Percentiles rank a stretch among this genome's conserved stretches.
These are phyloP conservation scores for Protonemura montana DNA, from an alignment of 2,888 invertebrate species.

Conservation along the genomic window DNA sequence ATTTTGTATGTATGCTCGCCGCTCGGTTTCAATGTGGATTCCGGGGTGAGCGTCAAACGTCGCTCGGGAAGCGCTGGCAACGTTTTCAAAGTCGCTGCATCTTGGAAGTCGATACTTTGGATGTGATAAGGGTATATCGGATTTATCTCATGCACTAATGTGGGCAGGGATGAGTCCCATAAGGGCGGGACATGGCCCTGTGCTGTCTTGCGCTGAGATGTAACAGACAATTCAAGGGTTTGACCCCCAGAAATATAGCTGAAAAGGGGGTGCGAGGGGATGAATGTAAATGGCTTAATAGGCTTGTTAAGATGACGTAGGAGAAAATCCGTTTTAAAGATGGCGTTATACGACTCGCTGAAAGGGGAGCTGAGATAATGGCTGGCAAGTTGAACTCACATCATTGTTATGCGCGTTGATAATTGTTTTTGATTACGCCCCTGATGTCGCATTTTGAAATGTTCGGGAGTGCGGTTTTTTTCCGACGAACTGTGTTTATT, in stretches of 20 bases:
- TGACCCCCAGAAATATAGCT: not conserved
- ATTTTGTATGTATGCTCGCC: not conserved
- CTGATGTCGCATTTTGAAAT: not conserved
- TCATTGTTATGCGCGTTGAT: not conserved
- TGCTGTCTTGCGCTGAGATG: not conserved
- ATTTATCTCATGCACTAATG: not conserved
- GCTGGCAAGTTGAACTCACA: not conserved
- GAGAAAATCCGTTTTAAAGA: slow-evolving; percentile 2
- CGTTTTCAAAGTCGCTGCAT: too few species aligned
- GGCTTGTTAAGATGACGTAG: slow-evolving; percentile 25
- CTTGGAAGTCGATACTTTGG: not conserved
- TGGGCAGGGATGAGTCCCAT: not conserved
- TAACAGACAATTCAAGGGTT: not conserved
- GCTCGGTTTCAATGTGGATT: not conserved
- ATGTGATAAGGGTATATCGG: not conserved
- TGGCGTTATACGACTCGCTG: not conserved
- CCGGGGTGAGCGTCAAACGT: not conserved
- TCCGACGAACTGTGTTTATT: not conserved
- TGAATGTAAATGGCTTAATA: slow-evolving; percentile 1
- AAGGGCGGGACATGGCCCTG: not conserved
- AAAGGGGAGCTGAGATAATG: not conserved
- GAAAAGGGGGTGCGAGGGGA: not conserved
- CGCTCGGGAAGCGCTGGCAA: not conserved
- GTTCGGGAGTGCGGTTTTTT: not conserved
- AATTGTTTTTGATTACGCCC: not conserved